These are phyloP conservation scores for Patella pellucida DNA, from an alignment of 2,888 invertebrate species.

Conservation along the genomic window DNA sequence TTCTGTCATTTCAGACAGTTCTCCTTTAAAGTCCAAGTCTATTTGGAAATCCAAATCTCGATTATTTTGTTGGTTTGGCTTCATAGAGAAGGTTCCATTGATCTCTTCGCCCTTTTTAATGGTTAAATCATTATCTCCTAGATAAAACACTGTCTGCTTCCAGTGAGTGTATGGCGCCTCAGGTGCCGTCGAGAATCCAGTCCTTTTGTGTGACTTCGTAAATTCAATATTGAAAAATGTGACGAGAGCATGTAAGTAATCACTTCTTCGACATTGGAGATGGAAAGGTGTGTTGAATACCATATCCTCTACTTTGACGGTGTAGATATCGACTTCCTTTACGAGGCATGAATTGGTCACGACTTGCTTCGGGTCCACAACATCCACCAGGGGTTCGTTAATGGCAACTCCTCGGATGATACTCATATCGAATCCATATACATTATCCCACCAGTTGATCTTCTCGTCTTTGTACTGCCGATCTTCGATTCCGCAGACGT, in stretches of 20 bases:
- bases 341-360: constrained; percentile 94
- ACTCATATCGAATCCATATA: constrained; percentile 99
- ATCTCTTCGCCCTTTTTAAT: constrained; percentile 95
- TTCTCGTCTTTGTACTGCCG: constrained; percentile 99
- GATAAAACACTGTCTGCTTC: constrained; percentile 99
- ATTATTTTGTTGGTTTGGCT: constrained; percentile 95
- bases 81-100: constrained; percentile 91
- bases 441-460: constrained; percentile 99
- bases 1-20: constrained; percentile 71
- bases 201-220: constrained; percentile 98
- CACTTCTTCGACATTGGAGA: constrained; percentile 80
- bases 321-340: constrained; percentile 98
- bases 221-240: constrained; percentile 99
- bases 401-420: constrained; percentile 98
- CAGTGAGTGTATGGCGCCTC: constrained; percentile 99
- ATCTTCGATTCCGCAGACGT: constrained; percentile 87
- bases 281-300: constrained; percentile 86
- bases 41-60: constrained; percentile 96
- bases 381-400: constrained; percentile 97
- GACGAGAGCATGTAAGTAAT: constrained; percentile 97
- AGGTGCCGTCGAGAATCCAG: constrained; percentile 98
- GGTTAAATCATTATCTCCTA: constrained; percentile 89
- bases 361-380: constrained; percentile 98
- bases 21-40: constrained; percentile 88
- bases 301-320: constrained; percentile 94